These are phyloP conservation scores for Drosophila auraria DNA, from an alignment of 1,140 invertebrate species.

Conservation along the genomic window DNA sequence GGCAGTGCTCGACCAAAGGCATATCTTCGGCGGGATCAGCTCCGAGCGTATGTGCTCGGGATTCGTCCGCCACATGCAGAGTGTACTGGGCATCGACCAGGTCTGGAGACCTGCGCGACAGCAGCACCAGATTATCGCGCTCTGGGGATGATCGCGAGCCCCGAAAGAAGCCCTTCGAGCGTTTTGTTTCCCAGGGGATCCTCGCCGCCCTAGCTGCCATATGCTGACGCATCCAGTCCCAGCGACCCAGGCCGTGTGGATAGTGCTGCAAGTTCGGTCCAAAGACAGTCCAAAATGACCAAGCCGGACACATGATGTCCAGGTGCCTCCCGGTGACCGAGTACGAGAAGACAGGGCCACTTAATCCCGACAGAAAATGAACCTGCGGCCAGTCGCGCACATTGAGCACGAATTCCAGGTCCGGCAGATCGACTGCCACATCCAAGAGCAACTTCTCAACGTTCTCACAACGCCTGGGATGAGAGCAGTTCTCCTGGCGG, in stretches of 20 bases:
- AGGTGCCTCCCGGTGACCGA: slow-evolving; percentile 94
- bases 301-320: slow-evolving; percentile 98
- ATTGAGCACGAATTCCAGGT: slow-evolving; percentile 96
- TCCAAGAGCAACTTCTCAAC: slow-evolving; percentile 95
- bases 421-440: slow-evolving; percentile 89
- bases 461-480: slow-evolving; percentile 95
- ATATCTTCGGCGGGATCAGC: slow-evolving; percentile 93
- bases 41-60: slow-evolving; percentile 95
- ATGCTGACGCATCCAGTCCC: slow-evolving; percentile 92
- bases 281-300: slow-evolving; percentile 97
- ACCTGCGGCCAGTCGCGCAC: slow-evolving; percentile 97
- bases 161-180: slow-evolving; percentile 93
- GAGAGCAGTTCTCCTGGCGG: slow-evolving; percentile 94
- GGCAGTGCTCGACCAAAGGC: slow-evolving; percentile 95
- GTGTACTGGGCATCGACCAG: slow-evolving; percentile 97
- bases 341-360: slow-evolving; percentile 95
- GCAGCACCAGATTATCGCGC: slow-evolving; percentile 93
- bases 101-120: slow-evolving; percentile 92
- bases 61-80: slow-evolving; percentile 96
- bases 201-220: slow-evolving; percentile 89
- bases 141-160: slow-evolving; percentile 96
- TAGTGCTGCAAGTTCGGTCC: slow-evolving; percentile 97
- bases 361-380: slow-evolving; percentile 25
- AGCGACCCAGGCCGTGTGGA: slow-evolving; percentile 95
- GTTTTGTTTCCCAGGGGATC: slow-evolving; percentile 93